phyloP scores from a whole-genome alignment of 1,140 invertebrate species.

The Aphidius gifuensis region DNA sequence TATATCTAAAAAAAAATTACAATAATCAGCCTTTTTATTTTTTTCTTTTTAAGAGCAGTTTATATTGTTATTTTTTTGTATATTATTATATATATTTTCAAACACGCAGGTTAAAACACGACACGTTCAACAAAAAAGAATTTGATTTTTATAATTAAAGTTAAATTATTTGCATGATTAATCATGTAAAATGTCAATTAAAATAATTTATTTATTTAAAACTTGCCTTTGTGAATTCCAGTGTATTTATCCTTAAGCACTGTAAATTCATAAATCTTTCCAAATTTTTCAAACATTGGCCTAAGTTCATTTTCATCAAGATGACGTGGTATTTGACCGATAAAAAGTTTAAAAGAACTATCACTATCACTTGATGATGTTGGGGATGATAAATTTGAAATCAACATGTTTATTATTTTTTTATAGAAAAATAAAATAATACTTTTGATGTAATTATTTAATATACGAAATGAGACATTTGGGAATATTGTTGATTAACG shows the following conservation, averaged over 20 bases:
- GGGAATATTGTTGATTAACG: constrained; percentile 18
- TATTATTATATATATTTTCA: too few species aligned
- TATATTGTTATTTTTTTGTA: too few species aligned
- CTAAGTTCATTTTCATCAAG: constrained; percentile 84
- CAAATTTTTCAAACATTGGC: constrained; percentile 89
- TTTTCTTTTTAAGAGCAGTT: too few species aligned
- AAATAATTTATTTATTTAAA: background rate
- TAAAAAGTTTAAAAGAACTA: constrained; percentile 80
- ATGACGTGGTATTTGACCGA: constrained; percentile 90
- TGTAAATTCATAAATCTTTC: constrained; percentile 90
- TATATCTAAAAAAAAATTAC: too few species aligned
- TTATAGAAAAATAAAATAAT: background rate
- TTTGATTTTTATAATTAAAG: too few species aligned
- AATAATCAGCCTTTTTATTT: too few species aligned
- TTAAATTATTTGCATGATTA: too few species aligned
- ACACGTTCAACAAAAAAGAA: too few species aligned
- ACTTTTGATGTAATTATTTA: too few species aligned
- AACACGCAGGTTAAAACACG: too few species aligned
- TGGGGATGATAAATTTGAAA: constrained; percentile 31
- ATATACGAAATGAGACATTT: background rate
- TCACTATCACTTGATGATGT: constrained; percentile 35
- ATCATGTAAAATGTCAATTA: too few species aligned
- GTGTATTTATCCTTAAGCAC: constrained; percentile 91
- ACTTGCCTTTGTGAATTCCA: constrained; percentile 87
- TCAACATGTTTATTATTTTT: constrained; percentile 33